These are phyloP conservation scores for Drosophila cognata DNA, from an alignment of 2,888 invertebrate genomes.

Conservation along the genomic window DNA sequence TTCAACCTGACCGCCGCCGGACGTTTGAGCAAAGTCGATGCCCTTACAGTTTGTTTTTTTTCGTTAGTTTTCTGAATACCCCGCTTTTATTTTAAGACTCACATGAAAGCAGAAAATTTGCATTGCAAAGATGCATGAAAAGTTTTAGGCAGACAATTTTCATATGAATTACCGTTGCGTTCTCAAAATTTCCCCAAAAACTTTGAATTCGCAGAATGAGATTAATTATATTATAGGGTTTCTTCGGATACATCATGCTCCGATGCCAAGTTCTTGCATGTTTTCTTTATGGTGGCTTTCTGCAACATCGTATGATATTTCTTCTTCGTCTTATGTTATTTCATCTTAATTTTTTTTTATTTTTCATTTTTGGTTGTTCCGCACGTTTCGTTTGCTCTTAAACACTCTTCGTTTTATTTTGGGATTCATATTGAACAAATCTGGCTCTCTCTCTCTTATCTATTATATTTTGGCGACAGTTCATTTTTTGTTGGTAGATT, in stretches of 20 bases:
- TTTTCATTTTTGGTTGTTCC: conserved; percentile 33
- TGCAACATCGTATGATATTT: conserved; percentile 77
- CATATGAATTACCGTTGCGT: neutral
- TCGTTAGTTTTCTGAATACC: conserved; percentile 9
- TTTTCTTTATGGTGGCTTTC: conserved; percentile 53
- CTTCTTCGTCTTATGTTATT: conserved; percentile 23
- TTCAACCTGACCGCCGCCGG: conserved; percentile 22
- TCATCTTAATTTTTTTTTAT: conserved; percentile 12
- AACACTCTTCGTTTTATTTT: conserved; percentile 44
- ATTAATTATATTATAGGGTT: conserved; percentile 10
- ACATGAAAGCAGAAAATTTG: neutral
- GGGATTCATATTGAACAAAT: conserved; percentile 26
- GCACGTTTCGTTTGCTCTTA: conserved; percentile 53
- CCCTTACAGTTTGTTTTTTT: conserved; percentile 39
- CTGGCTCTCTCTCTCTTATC: conserved; percentile 10
- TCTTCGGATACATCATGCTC: conserved; percentile 10
- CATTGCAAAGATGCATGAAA: neutral
- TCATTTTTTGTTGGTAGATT: conserved; percentile 33
- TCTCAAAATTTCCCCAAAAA: neutral
- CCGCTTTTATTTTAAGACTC: neutral
- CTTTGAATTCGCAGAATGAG: neutral
- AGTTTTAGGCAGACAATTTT: neutral
- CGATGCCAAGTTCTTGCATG: conserved; percentile 17
- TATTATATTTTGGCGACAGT: conserved; percentile 10
- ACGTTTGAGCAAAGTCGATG: conserved; percentile 29